Evolutionary conservation across 92 coral and sea anemone genomes (phyloP), one percentile per base, ranked within the genome.

Genomic region (Heliopora coerulea): DNA sequence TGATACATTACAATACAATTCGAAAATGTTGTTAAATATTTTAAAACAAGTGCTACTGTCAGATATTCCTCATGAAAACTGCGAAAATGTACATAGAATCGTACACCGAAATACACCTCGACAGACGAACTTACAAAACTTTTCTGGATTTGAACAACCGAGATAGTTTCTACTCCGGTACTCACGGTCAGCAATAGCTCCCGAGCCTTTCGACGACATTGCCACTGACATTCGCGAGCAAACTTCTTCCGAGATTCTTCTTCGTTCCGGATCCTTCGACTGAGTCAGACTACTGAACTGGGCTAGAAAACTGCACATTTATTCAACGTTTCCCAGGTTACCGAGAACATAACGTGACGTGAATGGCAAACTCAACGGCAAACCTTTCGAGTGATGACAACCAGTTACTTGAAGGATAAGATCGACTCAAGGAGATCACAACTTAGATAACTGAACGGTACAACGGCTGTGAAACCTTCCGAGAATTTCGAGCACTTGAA

Each of bases 251-350:
- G 52, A 46, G 52, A 15, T 6, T 46, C 14, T 46, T 46, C 52
- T 46, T 46, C 52, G 52, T 2, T 46, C 52, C 52, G 52, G 52
- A 6, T 15, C 52, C 52, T 46, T 46, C 52, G 52, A 46, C n/a
- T 6, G 15, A 10, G 52, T 46, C 52, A 15, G 15, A n/a, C 52
- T 46, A 46, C n/a, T n/a, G n/a, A 46, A 46, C 52, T 6, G n/a
- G n/a, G 52, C 52, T 46, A 46, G 52, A 46, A 46, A 46, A 46
- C 52, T 46, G 52, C 14, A 46, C 52, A 46, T 46, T 46, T 46
- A n/a, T 46, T 46, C 15, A 46, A 46, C n/a, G 52, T 46, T 46
- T 46, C 7, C 7, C n/a, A 6, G 7, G 2, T 46, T 15, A 46
- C 52, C 52, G 52, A 46, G 52, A 46, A 7, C 10, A 46, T 46